Percentiles rank a stretch among this genome's conserved stretches.
Evolutionary conservation across 2,113 vertebrate genomes (phyloP).

Genomic region (Pterocles gutturalis): DNA sequence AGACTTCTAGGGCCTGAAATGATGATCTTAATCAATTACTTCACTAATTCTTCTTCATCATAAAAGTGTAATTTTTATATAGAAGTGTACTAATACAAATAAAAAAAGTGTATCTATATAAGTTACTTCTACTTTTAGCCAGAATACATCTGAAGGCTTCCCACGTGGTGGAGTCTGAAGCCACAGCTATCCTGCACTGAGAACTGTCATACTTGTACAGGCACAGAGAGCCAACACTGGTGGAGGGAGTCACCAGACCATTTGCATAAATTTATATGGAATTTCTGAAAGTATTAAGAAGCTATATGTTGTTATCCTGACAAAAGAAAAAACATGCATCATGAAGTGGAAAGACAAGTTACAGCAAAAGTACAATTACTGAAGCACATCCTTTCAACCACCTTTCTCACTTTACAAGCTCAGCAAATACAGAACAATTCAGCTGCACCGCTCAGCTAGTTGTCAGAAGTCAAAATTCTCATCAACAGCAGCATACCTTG

Average conservation of each 20-base stretch:
- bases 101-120: neutral
- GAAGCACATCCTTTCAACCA: slow-evolving; percentile 71
- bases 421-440: slow-evolving; percentile 63
- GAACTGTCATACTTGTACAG: slow-evolving; percentile 43
- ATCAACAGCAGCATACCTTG: neutral
- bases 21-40: neutral
- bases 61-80: neutral
- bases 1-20: neutral
- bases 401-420: slow-evolving; percentile 37
- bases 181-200: slow-evolving; percentile 3
- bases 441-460: slow-evolving; percentile 34
- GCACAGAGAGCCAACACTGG: slow-evolving; percentile 68
- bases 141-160: slow-evolving; percentile 13
- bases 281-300: slow-evolving; percentile 70
- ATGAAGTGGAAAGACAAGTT: slow-evolving; percentile 80
- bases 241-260: slow-evolving; percentile 50
- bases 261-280: slow-evolving; percentile 46
- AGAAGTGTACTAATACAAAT: slow-evolving; percentile 11
- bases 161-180: slow-evolving; percentile 7
- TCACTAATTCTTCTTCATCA: neutral
- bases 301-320: slow-evolving; percentile 82
- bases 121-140: slow-evolving; percentile 21
- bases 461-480: neutral
- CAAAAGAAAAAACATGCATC: slow-evolving; percentile 81
- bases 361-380: slow-evolving; percentile 71